Conservation (phyloP, 2,888 invertebrate species). For the Hirtodrosophila trivittata region DNA sequence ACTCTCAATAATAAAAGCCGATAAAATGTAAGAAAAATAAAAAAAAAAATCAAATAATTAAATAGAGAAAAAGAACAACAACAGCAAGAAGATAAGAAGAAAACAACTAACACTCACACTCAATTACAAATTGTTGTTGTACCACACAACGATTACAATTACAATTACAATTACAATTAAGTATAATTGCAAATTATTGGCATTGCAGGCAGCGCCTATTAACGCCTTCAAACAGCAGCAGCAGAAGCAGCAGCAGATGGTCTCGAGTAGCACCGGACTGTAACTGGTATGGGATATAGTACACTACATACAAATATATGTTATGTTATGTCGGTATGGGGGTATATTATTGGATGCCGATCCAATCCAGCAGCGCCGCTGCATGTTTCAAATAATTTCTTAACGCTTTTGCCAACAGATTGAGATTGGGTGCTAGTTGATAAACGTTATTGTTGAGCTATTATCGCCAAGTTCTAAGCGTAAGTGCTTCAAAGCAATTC, state of each 20-base stretch:
- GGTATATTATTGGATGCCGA: conserved; percentile 65
- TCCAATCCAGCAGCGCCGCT: conserved; percentile 57
- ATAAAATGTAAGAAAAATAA: conserved; percentile 18
- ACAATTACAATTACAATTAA: conserved; percentile 69
- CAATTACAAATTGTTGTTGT: conserved; percentile 49
- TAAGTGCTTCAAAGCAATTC: conserved; percentile 61
- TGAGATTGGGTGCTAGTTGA: conserved; percentile 65
- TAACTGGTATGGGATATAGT: conserved; percentile 21
- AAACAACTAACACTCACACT: conserved; percentile 41
- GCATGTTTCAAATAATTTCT: conserved; percentile 75
- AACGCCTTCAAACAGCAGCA: conserved; percentile 61
- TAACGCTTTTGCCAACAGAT: conserved; percentile 59
- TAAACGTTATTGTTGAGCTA: conserved; percentile 65
- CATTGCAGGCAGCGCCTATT: conserved; percentile 72
- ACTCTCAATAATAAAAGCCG: conserved; percentile 56
- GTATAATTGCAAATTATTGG: conserved; percentile 77
- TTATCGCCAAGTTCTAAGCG: conserved; percentile 58
- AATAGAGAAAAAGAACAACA: conserved; percentile 29
- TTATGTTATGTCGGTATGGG: neutral
- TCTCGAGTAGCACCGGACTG: neutral
- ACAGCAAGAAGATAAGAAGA: conserved; percentile 20
- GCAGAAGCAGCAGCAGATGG: conserved; percentile 9
- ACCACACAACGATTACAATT: conserved; percentile 35
- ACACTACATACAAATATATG: neutral
- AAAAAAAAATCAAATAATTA: conserved; percentile 3